phyloP scores from a whole-genome alignment of 2,113 vertebrate species.

The Gobius niger region DNA sequence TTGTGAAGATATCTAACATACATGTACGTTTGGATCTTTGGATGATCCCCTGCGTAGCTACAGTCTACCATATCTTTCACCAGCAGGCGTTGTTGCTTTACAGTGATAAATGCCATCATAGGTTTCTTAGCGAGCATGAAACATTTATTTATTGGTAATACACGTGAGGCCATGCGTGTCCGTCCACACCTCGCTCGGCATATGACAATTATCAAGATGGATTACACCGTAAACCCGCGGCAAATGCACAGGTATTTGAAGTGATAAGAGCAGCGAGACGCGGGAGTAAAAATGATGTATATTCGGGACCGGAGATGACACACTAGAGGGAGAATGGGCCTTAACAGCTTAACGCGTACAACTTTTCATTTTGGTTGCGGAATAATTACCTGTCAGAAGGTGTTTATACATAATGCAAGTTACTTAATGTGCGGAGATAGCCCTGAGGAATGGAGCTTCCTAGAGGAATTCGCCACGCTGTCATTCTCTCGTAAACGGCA shows the following conservation, averaged over 20 bases:
- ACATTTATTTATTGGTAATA: constrained; percentile 32
- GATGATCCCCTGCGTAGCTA: constrained; percentile 33
- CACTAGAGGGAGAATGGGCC: constrained; percentile 18
- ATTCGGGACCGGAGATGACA: constrained; percentile 26
- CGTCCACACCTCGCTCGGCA: constrained; percentile 41
- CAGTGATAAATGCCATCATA: constrained; percentile 31
- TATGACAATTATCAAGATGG: constrained; percentile 65
- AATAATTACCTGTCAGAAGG: constrained; percentile 67
- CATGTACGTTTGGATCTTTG: constrained; percentile 41
- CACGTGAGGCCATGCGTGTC: constrained; percentile 26
- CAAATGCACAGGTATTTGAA: constrained; percentile 32
- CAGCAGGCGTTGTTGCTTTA: constrained; percentile 30
- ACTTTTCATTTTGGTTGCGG: constrained; percentile 39
- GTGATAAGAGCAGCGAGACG: constrained; percentile 23
- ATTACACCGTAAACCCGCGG: constrained; percentile 31
- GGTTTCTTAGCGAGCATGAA: constrained; percentile 13
- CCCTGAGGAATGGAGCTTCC: constrained; percentile 57
- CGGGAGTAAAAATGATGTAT: constrained; percentile 48
- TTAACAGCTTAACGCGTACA: constrained; percentile 16
- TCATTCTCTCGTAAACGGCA: constrained; percentile 59
- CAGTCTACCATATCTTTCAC: constrained; percentile 15
- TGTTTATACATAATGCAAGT: constrained; percentile 65
- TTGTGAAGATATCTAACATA: constrained; percentile 39
- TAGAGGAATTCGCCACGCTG: constrained; percentile 64
- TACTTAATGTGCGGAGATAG: constrained; percentile 63